Evolutionary conservation across 2,113 vertebrate genomes (phyloP).

Genomic region (Columba janthina): DNA sequence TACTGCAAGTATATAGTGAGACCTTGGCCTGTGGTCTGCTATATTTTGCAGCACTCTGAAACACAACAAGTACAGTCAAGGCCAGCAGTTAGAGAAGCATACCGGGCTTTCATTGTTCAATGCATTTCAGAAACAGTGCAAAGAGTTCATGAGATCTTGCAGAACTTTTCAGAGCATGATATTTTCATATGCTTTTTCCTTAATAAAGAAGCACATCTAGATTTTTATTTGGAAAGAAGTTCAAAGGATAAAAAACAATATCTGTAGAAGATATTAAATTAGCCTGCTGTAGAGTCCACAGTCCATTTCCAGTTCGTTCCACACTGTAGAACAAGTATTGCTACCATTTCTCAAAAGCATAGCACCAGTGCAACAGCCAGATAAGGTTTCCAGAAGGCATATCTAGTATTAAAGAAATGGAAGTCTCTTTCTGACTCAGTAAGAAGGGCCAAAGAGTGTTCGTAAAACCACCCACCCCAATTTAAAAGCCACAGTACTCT

Average conservation of each 20-base stretch:
- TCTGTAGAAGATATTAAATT: neutral
- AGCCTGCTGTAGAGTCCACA: neutral
- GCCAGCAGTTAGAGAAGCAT: neutral
- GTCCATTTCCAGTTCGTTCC: neutral
- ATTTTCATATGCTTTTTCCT: neutral
- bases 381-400: neutral
- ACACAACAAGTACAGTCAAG: neutral
- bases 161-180: neutral
- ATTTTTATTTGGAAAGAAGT: neutral
- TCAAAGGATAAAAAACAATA: neutral
- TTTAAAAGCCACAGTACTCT: neutral
- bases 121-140: neutral
- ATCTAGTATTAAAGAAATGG: neutral
- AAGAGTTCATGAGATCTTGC: neutral
- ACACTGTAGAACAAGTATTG: neutral
- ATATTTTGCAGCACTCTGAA: constrained; percentile 87
- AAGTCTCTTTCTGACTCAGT: neutral
- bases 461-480: neutral
- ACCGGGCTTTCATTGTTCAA: neutral
- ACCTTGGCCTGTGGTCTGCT: constrained; percentile 79
- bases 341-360: neutral
- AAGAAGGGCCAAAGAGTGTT: neutral
- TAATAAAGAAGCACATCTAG: neutral
- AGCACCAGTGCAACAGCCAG: neutral
- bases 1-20: constrained; percentile 85